Base-by-base conservation (phyloP, 2,888 invertebrate genomes). In the Cyaniris semiargus region DNA sequence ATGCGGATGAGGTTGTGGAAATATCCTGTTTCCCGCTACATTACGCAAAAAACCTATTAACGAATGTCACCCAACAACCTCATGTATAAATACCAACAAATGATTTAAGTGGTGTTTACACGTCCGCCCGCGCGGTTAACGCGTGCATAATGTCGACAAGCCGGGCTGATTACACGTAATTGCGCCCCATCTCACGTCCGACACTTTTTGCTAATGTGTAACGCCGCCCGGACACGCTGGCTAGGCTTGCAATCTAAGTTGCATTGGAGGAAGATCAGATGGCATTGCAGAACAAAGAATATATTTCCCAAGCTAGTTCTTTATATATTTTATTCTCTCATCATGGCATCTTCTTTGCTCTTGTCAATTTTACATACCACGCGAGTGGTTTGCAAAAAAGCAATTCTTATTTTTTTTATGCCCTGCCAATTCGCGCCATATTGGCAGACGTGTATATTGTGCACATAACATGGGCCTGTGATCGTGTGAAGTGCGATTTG, bases 81-180 rank as follows among this genome's bases (percentile, higher is more conserved):
- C 27, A 18, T 66, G 66, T 66, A 23, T 60, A 15, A 60, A 60
- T 60, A 27, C 27, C 27, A 66, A 66, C 66, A 66, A 66, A 66
- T 66, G 15, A 60, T 60, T 60, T 23, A 66, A 66, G 66, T 27
- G 27, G 27, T 66, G 66, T 66, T 66, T 27, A 66, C 66, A 31
- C 27, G 66, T 66, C 60, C 23, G 60, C 23, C 13, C 66, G 66
- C 23, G 66, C 66, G 31, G 31, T 27, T 66, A n/a, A 31, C 27
- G 27, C 66, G 5, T 15, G 66, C 27, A 27, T 27, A 27, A 66
- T 66, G 27, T 0, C 66, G 66, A 18, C 66, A 31, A 18, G 15
- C 27, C 60, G 58, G 34, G 38, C 60, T 66, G 60, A 76, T 76
- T 76, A 76, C 58, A 44, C 60, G 76, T 76, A 77, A 75, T 77